Conservation (phyloP, 1,140 invertebrate genomes). For the Sweltsa coloradensis region DNA sequence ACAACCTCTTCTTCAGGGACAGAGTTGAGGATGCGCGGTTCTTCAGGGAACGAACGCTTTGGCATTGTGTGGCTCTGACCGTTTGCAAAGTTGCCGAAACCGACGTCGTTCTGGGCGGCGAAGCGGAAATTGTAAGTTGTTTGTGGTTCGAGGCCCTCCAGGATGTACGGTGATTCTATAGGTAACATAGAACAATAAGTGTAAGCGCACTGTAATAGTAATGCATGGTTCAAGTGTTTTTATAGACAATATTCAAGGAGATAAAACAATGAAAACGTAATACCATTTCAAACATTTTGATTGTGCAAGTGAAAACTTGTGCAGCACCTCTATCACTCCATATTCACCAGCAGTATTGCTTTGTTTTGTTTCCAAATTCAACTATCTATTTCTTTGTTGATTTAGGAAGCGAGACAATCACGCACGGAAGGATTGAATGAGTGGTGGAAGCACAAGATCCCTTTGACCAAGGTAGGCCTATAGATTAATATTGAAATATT, state of each 20-base stretch:
- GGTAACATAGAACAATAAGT: constrained; percentile 3
- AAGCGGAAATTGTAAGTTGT: constrained; percentile 76
- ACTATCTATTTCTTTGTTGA: too few species aligned
- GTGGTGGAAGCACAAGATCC: too few species aligned
- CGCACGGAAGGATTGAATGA: too few species aligned
- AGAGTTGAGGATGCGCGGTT: constrained; percentile 36
- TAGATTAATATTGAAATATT: too few species aligned
- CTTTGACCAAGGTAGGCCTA: too few species aligned
- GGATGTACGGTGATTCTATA: constrained; percentile 44
- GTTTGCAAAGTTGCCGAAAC: constrained; percentile 56
- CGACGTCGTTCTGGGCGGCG: constrained; percentile 71
- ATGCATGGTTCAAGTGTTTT: too few species aligned
- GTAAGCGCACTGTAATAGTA: constrained; percentile 1
- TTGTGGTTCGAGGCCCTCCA: constrained; percentile 68
- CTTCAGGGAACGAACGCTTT: constrained; percentile 37
- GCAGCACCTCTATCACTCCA: too few species aligned
- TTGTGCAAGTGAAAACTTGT: background rate
- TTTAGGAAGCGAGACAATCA: too few species aligned
- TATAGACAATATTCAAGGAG: too few species aligned
- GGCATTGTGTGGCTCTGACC: constrained; percentile 41
- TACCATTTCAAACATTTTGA: background rate
- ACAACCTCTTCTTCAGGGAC: constrained; percentile 23
- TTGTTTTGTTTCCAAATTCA: too few species aligned
- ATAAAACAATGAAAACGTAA: background rate
- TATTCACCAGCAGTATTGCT: too few species aligned